A percentile compares a stretch with the other conserved stretches of the same genome.
These are phyloP conservation scores for Procambarus virginalis DNA, from an alignment of 1,140 invertebrate species.

Conservation along the genomic window DNA sequence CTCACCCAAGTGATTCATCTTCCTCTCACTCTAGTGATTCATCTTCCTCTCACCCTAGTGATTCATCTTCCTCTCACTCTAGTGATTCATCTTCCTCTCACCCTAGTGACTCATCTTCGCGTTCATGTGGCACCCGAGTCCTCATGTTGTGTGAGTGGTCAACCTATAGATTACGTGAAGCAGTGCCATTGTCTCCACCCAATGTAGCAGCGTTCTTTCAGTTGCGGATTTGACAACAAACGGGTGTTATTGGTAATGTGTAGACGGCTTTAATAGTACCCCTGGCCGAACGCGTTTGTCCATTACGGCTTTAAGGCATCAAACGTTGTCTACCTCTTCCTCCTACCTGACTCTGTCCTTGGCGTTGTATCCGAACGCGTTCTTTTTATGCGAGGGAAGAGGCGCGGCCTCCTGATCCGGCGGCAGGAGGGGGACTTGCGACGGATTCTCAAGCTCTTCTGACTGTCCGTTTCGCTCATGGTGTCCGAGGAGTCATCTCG, in stretches of 20 bases:
- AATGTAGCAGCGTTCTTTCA: constrained; percentile 36
- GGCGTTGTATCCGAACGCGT: constrained; percentile 70
- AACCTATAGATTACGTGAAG: background rate
- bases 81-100: too few species aligned
- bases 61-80: too few species aligned
- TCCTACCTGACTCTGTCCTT: constrained; percentile 73
- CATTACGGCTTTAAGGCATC: constrained; percentile 4
- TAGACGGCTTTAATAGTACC: background rate
- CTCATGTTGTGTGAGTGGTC: too few species aligned
- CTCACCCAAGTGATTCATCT: too few species aligned
- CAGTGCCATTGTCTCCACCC: background rate
- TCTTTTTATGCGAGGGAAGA: constrained; percentile 75
- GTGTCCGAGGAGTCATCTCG: constrained; percentile 77
- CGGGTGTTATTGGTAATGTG: background rate
- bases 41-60: too few species aligned
- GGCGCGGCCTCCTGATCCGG: constrained; percentile 78
- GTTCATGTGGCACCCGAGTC: too few species aligned
- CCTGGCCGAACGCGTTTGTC: background rate
- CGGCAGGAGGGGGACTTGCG: constrained; percentile 79
- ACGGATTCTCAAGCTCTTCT: constrained; percentile 77
- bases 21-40: too few species aligned
- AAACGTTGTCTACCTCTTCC: constrained; percentile 31
- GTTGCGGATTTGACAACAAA: background rate
- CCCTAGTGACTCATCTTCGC: too few species aligned
- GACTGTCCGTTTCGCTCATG: constrained; percentile 77